phyloP scores from a whole-genome alignment of 2,113 vertebrate species.

The Cryptomyrus ogoouensis region DNA sequence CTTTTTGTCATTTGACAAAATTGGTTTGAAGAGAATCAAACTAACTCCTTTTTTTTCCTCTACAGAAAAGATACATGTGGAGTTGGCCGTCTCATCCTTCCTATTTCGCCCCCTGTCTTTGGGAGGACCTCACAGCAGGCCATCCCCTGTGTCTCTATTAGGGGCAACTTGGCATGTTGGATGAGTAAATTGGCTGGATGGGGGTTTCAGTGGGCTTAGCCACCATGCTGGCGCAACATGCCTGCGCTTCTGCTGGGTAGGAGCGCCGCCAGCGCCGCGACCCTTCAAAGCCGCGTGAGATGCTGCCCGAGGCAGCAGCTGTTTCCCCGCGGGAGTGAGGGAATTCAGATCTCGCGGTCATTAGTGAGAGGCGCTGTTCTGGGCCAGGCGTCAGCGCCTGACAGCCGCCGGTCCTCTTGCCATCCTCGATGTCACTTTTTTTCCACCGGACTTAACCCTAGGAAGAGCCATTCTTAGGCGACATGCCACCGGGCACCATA shows the following conservation, averaged over 20 bases:
- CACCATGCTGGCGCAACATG: conserved; percentile 60
- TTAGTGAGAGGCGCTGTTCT: conserved; percentile 57
- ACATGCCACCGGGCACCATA: neutral
- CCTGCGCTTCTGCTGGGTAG: conserved; percentile 42
- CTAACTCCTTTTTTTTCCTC: conserved; percentile 12
- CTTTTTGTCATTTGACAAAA: conserved; percentile 56
- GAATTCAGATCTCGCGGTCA: conserved; percentile 57
- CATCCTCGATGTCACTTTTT: conserved; percentile 28
- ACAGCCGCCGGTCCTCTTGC: conserved; percentile 52
- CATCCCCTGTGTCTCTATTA: conserved; percentile 62
- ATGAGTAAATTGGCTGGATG: conserved; percentile 61
- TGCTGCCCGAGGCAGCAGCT: conserved; percentile 56
- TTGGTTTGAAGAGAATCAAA: conserved; percentile 46
- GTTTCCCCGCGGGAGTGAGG: conserved; percentile 51
- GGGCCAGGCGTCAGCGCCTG: conserved; percentile 42
- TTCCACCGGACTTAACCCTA: conserved; percentile 4
- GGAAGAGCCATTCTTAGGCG: neutral
- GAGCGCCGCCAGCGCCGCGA: conserved; percentile 41
- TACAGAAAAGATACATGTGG: neutral
- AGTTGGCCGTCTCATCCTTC: neutral
- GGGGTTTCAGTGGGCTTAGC: conserved; percentile 61
- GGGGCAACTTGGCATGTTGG: conserved; percentile 49
- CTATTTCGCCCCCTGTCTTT: conserved; percentile 33
- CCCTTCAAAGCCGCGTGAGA: conserved; percentile 52
- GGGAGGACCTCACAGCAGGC: conserved; percentile 43